phyloP scores from a whole-genome alignment of 2,113 vertebrate genomes.

The Gopherus evgoodei region DNA sequence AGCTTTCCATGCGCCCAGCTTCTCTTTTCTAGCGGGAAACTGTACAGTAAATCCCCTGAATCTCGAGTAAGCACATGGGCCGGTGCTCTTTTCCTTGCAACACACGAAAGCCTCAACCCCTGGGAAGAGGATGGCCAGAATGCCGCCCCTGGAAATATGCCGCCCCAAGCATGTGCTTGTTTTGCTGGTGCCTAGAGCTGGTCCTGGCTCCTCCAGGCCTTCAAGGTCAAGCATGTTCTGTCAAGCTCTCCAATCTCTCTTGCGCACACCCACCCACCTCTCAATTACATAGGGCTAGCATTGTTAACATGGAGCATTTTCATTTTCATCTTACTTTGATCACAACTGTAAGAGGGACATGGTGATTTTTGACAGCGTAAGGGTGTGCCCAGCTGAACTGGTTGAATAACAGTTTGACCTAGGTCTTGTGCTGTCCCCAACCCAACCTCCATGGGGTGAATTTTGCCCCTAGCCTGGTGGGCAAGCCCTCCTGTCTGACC shows the following conservation, averaged over 20 bases:
- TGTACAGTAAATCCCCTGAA: too few species aligned
- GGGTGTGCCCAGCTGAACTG: neutral
- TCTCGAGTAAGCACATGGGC: too few species aligned
- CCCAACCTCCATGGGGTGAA: neutral
- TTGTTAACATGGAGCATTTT: neutral
- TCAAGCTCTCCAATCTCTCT: neutral
- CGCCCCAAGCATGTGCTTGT: too few species aligned
- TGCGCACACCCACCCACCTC: neutral
- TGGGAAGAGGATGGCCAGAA: too few species aligned
- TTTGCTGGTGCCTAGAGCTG: too few species aligned
- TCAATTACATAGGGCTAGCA: neutral
- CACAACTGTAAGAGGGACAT: neutral
- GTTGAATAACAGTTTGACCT: neutral
- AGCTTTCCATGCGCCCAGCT: too few species aligned
- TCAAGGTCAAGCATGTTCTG: neutral
- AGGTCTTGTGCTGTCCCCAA: neutral
- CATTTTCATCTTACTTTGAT: neutral
- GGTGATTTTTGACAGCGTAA: neutral
- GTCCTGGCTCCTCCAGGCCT: neutral
- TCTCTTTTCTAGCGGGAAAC: too few species aligned
- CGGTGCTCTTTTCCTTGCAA: too few species aligned
- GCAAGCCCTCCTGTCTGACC: neutral
- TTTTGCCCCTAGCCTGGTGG: neutral
- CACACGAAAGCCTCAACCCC: too few species aligned
- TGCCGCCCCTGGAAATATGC: too few species aligned